Evolutionary conservation across 92 coral and sea anemone species (phyloP).

Genomic region (Epizoanthus ramosus): DNA sequence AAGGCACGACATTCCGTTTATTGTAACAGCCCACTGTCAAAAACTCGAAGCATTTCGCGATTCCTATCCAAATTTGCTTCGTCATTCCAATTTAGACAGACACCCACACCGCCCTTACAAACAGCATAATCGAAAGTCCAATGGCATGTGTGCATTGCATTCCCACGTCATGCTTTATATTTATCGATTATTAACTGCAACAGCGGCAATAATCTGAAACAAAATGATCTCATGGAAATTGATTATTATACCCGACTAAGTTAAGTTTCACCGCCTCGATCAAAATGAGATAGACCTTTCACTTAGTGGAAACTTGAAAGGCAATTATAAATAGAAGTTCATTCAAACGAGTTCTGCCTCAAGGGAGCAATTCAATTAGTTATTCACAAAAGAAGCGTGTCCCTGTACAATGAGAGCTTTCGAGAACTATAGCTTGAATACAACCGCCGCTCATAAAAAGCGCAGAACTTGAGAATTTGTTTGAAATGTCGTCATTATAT

Average conservation of each 20-base stretch:
- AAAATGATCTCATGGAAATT: constrained; percentile 14
- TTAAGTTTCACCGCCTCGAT: constrained; percentile 18
- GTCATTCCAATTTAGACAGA: neutral
- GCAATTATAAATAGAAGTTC: constrained; percentile 27
- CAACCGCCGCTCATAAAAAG: constrained; percentile 28
- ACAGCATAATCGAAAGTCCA: neutral
- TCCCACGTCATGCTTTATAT: constrained; percentile 5
- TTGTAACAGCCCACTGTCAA: constrained; percentile 9
- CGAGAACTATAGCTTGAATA: neutral
- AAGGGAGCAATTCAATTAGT: constrained; percentile 33
- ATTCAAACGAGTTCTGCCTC: constrained; percentile 15
- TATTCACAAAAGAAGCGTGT: constrained; percentile 38
- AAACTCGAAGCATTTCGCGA: constrained; percentile 9
- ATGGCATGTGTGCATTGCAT: constrained; percentile 4
- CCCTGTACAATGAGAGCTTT: neutral
- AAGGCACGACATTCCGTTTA: constrained; percentile 35
- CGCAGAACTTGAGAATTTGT: constrained; percentile 3
- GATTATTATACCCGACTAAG: neutral
- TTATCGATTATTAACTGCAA: neutral
- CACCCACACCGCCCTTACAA: constrained; percentile 16
- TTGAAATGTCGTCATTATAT: neutral
- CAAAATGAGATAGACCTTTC: constrained; percentile 2
- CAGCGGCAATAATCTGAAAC: constrained; percentile 7
- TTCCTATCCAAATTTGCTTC: neutral
- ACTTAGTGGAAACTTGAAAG: constrained; percentile 16